Percentiles rank a stretch among this genome's conserved stretches.
Conservation (phyloP, 2,888 invertebrate species). For the Andrena dorsata region DNA sequence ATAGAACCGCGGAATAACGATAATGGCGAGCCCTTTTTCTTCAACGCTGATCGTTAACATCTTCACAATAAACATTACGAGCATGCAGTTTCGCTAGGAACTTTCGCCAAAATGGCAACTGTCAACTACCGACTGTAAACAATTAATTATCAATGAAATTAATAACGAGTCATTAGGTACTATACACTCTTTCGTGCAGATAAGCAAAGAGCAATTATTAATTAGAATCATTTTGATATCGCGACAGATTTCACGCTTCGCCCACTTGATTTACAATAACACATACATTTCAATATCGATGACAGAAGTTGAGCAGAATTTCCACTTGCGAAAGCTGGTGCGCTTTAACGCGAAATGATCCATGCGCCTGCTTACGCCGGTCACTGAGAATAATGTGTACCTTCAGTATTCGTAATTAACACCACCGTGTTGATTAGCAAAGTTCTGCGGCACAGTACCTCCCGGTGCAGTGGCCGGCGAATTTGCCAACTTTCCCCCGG, state of each 20-base stretch:
- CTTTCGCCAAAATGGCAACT: neutral
- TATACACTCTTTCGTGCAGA: no score
- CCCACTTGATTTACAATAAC: neutral
- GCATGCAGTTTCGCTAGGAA: neutral
- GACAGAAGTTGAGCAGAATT: conserved; percentile 11
- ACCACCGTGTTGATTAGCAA: conserved; percentile 73
- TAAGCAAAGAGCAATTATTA: no score
- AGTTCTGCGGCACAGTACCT: conserved; percentile 61
- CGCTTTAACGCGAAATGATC: conserved; percentile 43
- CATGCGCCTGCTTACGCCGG: conserved; percentile 30
- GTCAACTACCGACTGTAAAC: neutral
- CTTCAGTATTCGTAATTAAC: conserved; percentile 69
- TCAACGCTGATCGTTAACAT: conserved; percentile 37
- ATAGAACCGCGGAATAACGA: conserved; percentile 53
- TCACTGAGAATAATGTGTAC: conserved; percentile 43
- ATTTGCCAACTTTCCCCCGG: conserved; percentile 46
- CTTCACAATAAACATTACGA: conserved; percentile 11
- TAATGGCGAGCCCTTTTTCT: conserved; percentile 41
- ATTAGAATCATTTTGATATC: no score
- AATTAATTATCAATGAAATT: neutral
- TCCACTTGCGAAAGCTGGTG: conserved; percentile 8
- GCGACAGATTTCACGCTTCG: no score
- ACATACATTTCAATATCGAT: neutral
- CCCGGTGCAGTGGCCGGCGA: conserved; percentile 51
- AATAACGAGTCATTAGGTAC: no score